phyloP scores from a whole-genome alignment of 1,140 invertebrate species.

The Pseudobourletiella spinata region DNA sequence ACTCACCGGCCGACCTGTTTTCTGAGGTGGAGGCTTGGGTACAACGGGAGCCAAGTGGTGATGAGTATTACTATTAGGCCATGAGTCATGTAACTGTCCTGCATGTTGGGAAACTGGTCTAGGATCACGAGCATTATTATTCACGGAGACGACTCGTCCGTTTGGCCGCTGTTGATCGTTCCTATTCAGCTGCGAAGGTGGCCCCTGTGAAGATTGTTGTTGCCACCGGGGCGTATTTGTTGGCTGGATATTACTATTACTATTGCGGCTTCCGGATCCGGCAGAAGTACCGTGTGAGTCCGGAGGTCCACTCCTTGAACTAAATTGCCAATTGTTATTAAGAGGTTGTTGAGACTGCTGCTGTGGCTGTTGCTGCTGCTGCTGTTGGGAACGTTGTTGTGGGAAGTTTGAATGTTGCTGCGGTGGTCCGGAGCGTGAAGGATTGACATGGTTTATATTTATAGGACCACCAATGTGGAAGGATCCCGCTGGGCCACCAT shows the following conservation, averaged over 20 bases:
- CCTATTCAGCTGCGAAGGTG: neutral
- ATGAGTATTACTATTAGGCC: slow-evolving; percentile 35
- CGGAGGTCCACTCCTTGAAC: neutral
- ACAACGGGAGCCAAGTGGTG: slow-evolving; percentile 28
- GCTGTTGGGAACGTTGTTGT: neutral
- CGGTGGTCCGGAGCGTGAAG: neutral
- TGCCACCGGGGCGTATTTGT: neutral
- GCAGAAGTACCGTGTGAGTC: neutral
- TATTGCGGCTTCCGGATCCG: neutral
- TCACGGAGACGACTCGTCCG: neutral
- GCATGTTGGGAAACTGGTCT: slow-evolving; percentile 32
- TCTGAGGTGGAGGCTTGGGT: neutral
- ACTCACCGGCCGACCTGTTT: neutral
- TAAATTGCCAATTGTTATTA: neutral
- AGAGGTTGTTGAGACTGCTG: neutral
- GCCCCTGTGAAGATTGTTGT: neutral
- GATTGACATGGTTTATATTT: neutral
- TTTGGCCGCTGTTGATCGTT: neutral
- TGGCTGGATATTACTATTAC: neutral
- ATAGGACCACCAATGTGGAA: neutral
- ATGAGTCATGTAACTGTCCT: slow-evolving; percentile 34
- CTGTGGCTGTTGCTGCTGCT: neutral
- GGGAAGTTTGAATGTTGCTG: neutral
- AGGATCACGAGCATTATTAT: neutral
- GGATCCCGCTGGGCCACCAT: neutral